Base-by-base conservation (phyloP, 2,113 vertebrate species). In the Platycercus adscitus region DNA sequence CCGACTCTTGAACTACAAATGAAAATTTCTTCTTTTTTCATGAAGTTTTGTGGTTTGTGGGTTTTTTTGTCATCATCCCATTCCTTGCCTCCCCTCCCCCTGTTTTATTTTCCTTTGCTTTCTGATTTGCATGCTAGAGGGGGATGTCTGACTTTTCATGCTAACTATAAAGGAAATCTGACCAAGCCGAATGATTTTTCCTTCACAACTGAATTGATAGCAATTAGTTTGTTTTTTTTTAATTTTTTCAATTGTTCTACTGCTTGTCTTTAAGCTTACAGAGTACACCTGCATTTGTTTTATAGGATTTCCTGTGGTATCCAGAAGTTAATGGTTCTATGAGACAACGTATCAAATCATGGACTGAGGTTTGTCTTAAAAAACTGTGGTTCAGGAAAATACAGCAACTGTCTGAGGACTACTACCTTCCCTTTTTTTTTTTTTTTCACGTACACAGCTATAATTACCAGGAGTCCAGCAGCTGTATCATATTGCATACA, bases 311-410 rank as follows among this genome's bases (percentile, higher is more conserved):
- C 96, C 95, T 99, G 46, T 99, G 99, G 99, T 98, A 98, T 94
- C 98, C 99, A 33, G 99, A 99, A 98, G 99, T 99, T 92, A 99
- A 99, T 98, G 98, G 99, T 82, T 99, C 99, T 39, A 99, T 99
- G 99, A 99, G 98, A 90, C 99, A 99, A 44, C 98, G 98, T 91
- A 98, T 99, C 97, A 98, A 98, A 81, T 97, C 98, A 86, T 99
- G 99, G 99, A 98, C 96, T 64, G 98, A 98, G 98, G 98, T 98
- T 72, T 92, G 98, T 98, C 76, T 93, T 73, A 56, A 52, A 76
- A 46, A 64, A 7, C 6, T 21, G 24, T 43, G 24, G 24, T 88
- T 66, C 50, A 21, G 55, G 37, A 41, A 35, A 73, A n/a, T 17
- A n/a, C 0, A 63, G 20, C 33, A 61, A 29, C 11, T 50, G 46